Evolutionary conservation across 2,888 invertebrate species (phyloP), one percentile per base, ranked within the genome.

Genomic region (Aphrophora alni): DNA sequence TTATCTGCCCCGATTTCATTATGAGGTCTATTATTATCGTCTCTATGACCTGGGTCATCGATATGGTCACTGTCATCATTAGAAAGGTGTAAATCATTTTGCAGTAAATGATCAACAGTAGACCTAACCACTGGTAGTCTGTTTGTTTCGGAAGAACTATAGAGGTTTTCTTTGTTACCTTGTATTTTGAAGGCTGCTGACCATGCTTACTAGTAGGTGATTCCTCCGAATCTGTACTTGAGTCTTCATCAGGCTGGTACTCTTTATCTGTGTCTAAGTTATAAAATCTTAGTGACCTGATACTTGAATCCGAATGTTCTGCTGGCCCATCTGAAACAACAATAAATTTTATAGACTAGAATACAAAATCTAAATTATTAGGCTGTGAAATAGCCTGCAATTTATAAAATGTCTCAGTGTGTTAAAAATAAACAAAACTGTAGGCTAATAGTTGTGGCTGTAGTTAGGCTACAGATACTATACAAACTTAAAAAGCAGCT

Each of bases 141-240:
- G 21, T 7, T 74, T 74, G 38, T 10, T 74, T 74, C 33, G 10
- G 38, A 74, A 33, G 21, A 72, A 72, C 72, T 72, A 24, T 25
- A 72, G 72, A 25, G 26, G 4, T 72, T 72, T 72, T 72, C 21
- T 72, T 72, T 72, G 5, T 72, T 72, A 72, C 72, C 72, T 72
- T 72, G 26, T 25, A 10, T 72, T n/a, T 72, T 72, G 12, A 24
- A 72, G 72, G 72, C 72, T 72, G 72, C 26, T 72, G 72, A 72
- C 12, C 72, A 72, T 25, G 12, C 25, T 72, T 72, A 72, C 72
- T 14, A 72, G 26, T 72, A 24, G 72, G 72, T 25, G 12, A 12
- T 72, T 72, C 72, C 72, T 72, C 72, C 26, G 72, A 72, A 72
- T 72, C 26, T 25, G 72, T 72, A 25, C 72, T 25, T 25, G 72